Evolutionary conservation across 2,797 vertebrate genomes (phyloP).

Genomic region (Leuciscus waleckii): DNA sequence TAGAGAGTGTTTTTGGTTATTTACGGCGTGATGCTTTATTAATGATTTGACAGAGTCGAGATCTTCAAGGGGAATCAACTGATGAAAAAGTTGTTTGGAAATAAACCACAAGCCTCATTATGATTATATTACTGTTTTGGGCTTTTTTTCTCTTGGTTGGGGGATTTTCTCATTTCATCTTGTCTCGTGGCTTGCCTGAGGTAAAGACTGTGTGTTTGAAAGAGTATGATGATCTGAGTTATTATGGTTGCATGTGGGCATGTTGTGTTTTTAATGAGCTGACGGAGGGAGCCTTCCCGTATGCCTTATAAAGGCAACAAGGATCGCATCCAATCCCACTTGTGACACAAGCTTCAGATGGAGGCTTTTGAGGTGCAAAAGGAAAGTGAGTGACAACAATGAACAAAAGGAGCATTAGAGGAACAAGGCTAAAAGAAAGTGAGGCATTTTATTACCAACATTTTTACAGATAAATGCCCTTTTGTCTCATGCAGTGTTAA

Average conservation of each 20-base stretch:
- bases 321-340: constrained; percentile 41
- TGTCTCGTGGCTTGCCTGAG: constrained; percentile 17
- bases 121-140: constrained; percentile 19
- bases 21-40: constrained; percentile 45
- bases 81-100: constrained; percentile 47
- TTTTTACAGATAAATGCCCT: background rate
- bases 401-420: constrained; percentile 6
- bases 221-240: constrained; percentile 24
- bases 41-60: constrained; percentile 53
- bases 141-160: constrained; percentile 2
- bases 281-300: constrained; percentile 47
- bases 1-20: constrained; percentile 37
- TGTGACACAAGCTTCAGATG: constrained; percentile 27
- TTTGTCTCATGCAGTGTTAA: background rate
- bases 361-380: constrained; percentile 13
- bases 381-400: background rate
- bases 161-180: background rate
- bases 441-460: background rate
- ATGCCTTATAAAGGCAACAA: constrained; percentile 51
- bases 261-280: constrained; percentile 58
- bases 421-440: background rate
- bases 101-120: constrained; percentile 44
- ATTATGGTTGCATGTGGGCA: constrained; percentile 42
- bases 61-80: constrained; percentile 44
- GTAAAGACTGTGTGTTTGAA: constrained; percentile 30